phyloP scores from a whole-genome alignment of 2,888 invertebrate genomes.

The Andrena marginata region DNA sequence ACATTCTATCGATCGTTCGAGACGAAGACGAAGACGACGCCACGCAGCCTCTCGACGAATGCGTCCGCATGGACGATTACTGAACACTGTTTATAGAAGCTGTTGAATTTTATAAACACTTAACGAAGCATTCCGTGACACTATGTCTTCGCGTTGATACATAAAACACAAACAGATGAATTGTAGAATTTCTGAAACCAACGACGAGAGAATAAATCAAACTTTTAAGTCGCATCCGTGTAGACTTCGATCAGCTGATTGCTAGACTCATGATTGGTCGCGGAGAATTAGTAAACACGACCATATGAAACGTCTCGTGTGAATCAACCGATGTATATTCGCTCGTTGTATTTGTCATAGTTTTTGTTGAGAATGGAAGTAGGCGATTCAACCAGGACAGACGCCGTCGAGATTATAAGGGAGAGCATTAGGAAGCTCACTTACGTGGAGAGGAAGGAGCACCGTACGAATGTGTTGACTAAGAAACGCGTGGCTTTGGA shows the following conservation, averaged over 20 bases:
- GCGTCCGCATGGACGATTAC: background rate
- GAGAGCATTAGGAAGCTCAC: slow-evolving; percentile 70
- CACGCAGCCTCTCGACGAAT: background rate
- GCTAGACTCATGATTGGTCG: background rate
- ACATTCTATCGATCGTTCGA: slow-evolving; percentile 77
- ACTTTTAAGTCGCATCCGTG: background rate
- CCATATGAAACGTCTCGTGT: background rate
- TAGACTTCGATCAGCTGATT: slow-evolving; percentile 6
- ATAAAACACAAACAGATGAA: background rate
- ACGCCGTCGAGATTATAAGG: slow-evolving; percentile 67
- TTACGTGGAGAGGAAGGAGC: slow-evolving; percentile 70
- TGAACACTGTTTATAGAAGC: background rate
- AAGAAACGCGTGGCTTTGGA: slow-evolving; percentile 77
- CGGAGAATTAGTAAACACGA: background rate
- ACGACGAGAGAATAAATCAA: background rate
- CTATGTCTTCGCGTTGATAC: background rate
- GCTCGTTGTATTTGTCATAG: background rate
- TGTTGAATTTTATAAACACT: background rate
- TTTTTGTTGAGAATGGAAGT: slow-evolving; percentile 23
- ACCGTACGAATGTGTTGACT: slow-evolving; percentile 69
- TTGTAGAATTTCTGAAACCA: background rate
- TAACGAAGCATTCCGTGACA: background rate
- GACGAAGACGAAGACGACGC: slow-evolving; percentile 50
- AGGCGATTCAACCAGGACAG: slow-evolving; percentile 1
- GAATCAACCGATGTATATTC: background rate